Conservation (phyloP, 1,140 invertebrate species). For the Whitmania pigra region DNA sequence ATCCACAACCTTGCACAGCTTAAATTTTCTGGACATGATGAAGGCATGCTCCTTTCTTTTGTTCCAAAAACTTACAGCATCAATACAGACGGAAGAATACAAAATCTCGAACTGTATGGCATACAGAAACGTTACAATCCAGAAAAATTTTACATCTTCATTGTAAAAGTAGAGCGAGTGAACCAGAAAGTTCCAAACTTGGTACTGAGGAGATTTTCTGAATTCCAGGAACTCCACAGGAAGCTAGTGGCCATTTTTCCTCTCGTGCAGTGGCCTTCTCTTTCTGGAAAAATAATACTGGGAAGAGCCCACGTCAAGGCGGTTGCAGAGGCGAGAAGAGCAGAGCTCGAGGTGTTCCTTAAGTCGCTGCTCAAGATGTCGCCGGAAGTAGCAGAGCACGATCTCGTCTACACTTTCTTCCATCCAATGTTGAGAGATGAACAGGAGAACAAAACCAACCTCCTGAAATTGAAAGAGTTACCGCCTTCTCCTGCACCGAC, state of each 20-base stretch:
- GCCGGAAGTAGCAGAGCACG: constrained; percentile 73
- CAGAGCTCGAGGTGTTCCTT: constrained; percentile 75
- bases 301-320: constrained; percentile 84
- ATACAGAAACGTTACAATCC: constrained; percentile 91
- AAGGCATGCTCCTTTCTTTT: constrained; percentile 73
- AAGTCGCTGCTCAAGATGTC: constrained; percentile 69
- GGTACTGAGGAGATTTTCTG: constrained; percentile 82
- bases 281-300: constrained; percentile 44
- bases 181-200: constrained; percentile 68
- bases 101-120: constrained; percentile 67
- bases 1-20: constrained; percentile 89
- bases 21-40: constrained; percentile 66
- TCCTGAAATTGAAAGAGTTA: constrained; percentile 49
- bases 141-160: constrained; percentile 93
- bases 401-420: constrained; percentile 93
- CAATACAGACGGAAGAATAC: constrained; percentile 74
- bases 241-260: constrained; percentile 85
- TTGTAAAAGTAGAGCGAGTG: constrained; percentile 70
- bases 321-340: constrained; percentile 75
- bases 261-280: constrained; percentile 53
- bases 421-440: constrained; percentile 76
- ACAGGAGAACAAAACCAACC: constrained; percentile 56
- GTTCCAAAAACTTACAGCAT: constrained; percentile 82
- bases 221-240: constrained; percentile 89
- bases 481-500: not conserved